These are phyloP conservation scores for Vidua chalybeata DNA, from an alignment of 2,113 vertebrate species.

Conservation along the genomic window DNA sequence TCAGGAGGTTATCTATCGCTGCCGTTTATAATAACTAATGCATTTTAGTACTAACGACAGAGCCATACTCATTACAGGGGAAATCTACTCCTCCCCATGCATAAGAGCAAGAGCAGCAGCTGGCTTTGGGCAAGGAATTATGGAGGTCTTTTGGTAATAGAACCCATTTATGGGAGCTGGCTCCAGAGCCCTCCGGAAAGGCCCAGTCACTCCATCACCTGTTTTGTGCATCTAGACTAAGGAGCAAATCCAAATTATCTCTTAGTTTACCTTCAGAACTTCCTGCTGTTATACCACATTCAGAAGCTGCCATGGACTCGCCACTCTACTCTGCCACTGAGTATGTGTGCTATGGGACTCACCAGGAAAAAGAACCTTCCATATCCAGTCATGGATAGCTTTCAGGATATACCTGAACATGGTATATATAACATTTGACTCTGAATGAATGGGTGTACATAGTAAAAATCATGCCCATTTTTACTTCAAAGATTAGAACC, in stretches of 20 bases:
- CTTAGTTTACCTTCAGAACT: not conserved
- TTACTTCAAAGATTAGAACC: not conserved
- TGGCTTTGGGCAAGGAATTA: not conserved
- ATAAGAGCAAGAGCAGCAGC: not conserved
- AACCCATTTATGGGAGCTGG: not conserved
- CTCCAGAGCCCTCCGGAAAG: not conserved
- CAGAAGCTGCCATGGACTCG: not conserved
- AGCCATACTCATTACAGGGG: not conserved
- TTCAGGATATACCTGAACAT: not conserved
- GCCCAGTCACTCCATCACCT: not conserved
- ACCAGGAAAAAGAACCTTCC: not conserved
- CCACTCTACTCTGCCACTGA: not conserved
- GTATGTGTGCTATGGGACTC: not conserved
- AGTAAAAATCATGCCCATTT: not conserved
- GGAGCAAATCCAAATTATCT: not conserved
- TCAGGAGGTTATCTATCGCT: not conserved
- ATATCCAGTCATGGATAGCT: not conserved
- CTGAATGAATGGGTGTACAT: not conserved
- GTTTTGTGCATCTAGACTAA: not conserved
- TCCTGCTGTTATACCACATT: not conserved
- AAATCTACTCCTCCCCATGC: not conserved
- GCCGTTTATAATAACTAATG: constrained; percentile 9
- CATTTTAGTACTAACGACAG: constrained; percentile 26
- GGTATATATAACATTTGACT: not conserved
- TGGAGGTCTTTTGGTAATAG: not conserved